These are phyloP conservation scores for Epinotia bilunana DNA, from an alignment of 2,888 invertebrate genomes.

Conservation along the genomic window DNA sequence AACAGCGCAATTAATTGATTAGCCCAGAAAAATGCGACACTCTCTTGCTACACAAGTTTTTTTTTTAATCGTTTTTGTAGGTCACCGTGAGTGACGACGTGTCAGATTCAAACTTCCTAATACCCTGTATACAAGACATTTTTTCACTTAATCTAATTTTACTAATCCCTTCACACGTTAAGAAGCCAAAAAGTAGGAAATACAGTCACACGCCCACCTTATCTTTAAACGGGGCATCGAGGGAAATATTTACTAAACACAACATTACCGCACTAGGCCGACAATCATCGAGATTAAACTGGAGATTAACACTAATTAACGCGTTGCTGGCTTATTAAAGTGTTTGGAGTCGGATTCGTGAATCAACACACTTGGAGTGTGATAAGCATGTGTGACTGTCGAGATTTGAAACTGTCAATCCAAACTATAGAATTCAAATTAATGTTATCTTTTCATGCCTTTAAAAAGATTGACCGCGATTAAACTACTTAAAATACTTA, in stretches of 20 bases:
- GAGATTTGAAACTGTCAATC: constrained; percentile 10
- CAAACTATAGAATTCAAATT: neutral
- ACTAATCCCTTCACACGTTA: constrained; percentile 62
- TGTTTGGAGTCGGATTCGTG: constrained; percentile 31
- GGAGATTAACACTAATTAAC: constrained; percentile 77
- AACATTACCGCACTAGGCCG: constrained; percentile 60
- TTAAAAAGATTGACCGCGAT: neutral
- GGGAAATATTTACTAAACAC: constrained; percentile 79
- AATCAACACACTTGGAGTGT: constrained; percentile 6
- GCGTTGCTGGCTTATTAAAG: constrained; percentile 65
- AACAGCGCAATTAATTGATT: no score
- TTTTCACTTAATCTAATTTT: constrained; percentile 26
- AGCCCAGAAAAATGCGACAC: no score
- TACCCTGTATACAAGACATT: no score
- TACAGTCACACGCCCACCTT: constrained; percentile 61
- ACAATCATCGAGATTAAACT: constrained; percentile 65
- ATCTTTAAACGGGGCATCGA: constrained; percentile 67
- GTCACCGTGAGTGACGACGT: no score
- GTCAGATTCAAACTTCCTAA: no score
- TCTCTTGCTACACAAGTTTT: no score
- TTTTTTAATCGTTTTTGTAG: no score
- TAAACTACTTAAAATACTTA: no score
- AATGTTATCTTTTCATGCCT: neutral
- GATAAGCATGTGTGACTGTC: constrained; percentile 4
- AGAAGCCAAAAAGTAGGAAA: constrained; percentile 46